phyloP scores from a whole-genome alignment of 1,140 invertebrate genomes.

The Hylaeus anthracinus region DNA sequence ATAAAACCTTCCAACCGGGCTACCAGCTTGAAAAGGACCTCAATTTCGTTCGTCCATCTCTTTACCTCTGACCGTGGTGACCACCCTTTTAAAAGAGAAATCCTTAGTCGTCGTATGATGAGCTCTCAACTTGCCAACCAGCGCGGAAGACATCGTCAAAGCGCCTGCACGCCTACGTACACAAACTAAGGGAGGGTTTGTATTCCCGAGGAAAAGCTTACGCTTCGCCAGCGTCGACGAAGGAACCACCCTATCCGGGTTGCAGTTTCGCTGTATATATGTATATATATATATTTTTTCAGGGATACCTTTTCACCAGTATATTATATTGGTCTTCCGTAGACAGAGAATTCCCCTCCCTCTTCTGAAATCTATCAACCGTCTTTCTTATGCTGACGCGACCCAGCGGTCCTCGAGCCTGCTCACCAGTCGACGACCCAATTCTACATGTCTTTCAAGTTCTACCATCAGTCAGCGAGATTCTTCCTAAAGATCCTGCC shows the following conservation, averaged over 20 bases:
- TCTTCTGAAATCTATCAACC: conserved; percentile 21
- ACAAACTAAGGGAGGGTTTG: not conserved
- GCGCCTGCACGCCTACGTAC: not conserved
- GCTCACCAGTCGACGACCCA: conserved; percentile 56
- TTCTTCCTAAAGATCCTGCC: conserved; percentile 40
- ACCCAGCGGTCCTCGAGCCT: conserved; percentile 30
- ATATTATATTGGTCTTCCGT: conserved; percentile 60
- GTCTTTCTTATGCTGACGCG: not conserved
- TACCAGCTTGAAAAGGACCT: not conserved
- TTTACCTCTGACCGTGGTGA: conserved; percentile 27
- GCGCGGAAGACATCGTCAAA: conserved; percentile 23
- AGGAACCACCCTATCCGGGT: conserved; percentile 30
- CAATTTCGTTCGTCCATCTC: conserved; percentile 3
- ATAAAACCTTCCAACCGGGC: conserved; percentile 31
- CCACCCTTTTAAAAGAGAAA: conserved; percentile 30
- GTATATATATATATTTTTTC: conserved; percentile 37
- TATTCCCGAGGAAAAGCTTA: conserved; percentile 3
- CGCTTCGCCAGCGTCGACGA: conserved; percentile 27
- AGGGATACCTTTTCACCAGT: conserved; percentile 44
- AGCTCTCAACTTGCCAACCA: conserved; percentile 24
- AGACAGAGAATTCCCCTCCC: conserved; percentile 39
- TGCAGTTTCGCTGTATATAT: conserved; percentile 37
- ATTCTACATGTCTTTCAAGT: conserved; percentile 64
- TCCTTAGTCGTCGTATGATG: conserved; percentile 6
- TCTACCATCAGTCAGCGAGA: conserved; percentile 62